Evolutionary conservation across 1,140 invertebrate genomes (phyloP), one percentile per base, ranked within the genome.

Genomic region (Eufriesea mexicana): DNA sequence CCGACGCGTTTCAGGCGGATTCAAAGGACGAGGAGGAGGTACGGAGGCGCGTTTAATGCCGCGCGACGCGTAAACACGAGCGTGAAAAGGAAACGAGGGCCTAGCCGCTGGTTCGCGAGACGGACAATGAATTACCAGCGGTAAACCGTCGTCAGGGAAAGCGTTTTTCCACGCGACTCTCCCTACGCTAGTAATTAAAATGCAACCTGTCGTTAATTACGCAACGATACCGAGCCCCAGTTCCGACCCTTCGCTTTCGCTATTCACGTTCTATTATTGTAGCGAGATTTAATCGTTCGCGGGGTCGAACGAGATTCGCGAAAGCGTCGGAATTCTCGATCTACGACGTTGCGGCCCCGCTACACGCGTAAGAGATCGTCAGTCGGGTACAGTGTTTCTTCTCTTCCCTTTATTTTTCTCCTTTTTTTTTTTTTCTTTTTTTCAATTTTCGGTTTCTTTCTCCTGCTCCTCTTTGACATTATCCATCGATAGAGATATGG

Each of bases 91-190:
- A 71, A 71, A 35, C n/a, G 51, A 14, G 20, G 2, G 6, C 35
- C 2, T 28, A 8, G 16, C 10, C 25, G 47, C 25, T 42, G 28
- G 1, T 20, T 49, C 6, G 12, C 20, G 23, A 49, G 16, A 45
- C 64, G 51, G n/a, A 45, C 76, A 28, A 68, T 78, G 68, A 78
- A 68, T 67, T 78, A n/a, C 18, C 51, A 23, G 5, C 66, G 75
- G 47, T 23, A 67, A 62, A 66, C 5, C 25, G 2, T 12, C 9
- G 55, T 10, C 9, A n/a, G 23, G 59, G 25, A 18, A 28, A 62
- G 25, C 23, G 6, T 78, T 78, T 55, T 35, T 55, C 35, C 49
- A 14, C 49, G 49, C 35, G 35, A 25, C 71, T 57, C 35, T 20
- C 35, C 35, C 28, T 66, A 35, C n/a, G 14, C 20, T 20, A 42